Evolutionary conservation across 2,888 invertebrate species (phyloP).

Genomic region (Himalopsyche tibetana): DNA sequence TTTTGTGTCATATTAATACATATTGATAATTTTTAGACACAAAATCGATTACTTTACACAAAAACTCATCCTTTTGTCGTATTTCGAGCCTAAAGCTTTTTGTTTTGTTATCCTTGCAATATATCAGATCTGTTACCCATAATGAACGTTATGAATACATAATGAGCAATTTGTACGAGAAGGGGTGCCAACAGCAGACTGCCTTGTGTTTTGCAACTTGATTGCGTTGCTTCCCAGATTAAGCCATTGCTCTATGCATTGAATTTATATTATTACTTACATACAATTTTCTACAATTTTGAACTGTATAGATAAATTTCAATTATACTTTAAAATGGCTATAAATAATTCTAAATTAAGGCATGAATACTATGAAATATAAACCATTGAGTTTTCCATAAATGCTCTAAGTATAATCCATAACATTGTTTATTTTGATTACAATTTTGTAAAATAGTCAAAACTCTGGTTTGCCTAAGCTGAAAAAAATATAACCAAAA

Average conservation of each 20-base stretch:
- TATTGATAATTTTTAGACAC: conserved; percentile 18
- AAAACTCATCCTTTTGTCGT: conserved; percentile 16
- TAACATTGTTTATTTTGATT: no score
- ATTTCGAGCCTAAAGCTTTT: not conserved
- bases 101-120: conserved; percentile 55
- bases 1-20: not conserved
- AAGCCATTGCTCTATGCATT: conserved; percentile 30
- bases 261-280: conserved; percentile 22
- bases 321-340: not conserved
- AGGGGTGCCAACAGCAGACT: conserved; percentile 42
- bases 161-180: conserved; percentile 60
- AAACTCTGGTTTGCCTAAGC: no score
- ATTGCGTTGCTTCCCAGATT: conserved; percentile 26
- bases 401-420: no score
- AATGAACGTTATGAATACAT: conserved; percentile 64
- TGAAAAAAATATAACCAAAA: no score
- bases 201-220: conserved; percentile 34
- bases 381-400: no score
- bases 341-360: no score
- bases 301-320: conserved; percentile 2
- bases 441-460: no score
- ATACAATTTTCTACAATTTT: not conserved
- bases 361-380: no score
- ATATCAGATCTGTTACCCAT: conserved; percentile 61
- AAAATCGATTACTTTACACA: not conserved